Base-by-base conservation (phyloP, 2,113 vertebrate species). In the Todiramphus chloris region DNA sequence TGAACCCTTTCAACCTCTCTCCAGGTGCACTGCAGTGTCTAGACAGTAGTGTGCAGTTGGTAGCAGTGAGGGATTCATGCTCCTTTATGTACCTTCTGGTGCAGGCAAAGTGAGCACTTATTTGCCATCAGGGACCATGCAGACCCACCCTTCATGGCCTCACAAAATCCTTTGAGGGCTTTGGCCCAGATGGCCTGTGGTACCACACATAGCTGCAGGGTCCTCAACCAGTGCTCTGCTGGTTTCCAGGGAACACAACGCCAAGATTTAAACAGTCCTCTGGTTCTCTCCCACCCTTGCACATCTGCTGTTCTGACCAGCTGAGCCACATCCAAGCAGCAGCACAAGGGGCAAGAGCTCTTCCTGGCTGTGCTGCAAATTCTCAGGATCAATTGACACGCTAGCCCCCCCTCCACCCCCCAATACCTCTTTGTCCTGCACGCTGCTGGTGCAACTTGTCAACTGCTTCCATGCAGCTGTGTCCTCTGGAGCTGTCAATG, bases 1-100 rank as follows among this genome's bases (percentile, higher is more conserved):
- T 68, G n/a, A 0, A 2, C 21, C 25, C 18, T 55, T 48, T 72
- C 41, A 66, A 39, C n/a, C 31, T 50, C 51, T 91, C 60, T 68
- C 48, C 46, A 79, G 69, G 62, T 23, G n/a, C 17, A 13, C 2
- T 63, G 46, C 9, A 43, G 3, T 7, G 11, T 16, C 31, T 68
- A 9, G 15, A 21, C 35, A 33, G 30, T 5, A 72, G 58, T 0
- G 1, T 37, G 6, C 31, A 28, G 44, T 33, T 2, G 2, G 33
- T 24, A 35, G 28, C 43, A 70, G 58, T 18, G 31, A 77, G 30
- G 30, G 8, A 53, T 43, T 77, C 39, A 21, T 27, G 19, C 9
- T 59, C 13, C 3, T 41, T 59, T 30, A 11, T 13, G 20, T 20
- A 7, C 16, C 31, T 66, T 72, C 82, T 66, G 10, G 15, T 53